These are phyloP conservation scores for Xestia c-nigrum DNA, from an alignment of 2,888 invertebrate species.

Conservation along the genomic window DNA sequence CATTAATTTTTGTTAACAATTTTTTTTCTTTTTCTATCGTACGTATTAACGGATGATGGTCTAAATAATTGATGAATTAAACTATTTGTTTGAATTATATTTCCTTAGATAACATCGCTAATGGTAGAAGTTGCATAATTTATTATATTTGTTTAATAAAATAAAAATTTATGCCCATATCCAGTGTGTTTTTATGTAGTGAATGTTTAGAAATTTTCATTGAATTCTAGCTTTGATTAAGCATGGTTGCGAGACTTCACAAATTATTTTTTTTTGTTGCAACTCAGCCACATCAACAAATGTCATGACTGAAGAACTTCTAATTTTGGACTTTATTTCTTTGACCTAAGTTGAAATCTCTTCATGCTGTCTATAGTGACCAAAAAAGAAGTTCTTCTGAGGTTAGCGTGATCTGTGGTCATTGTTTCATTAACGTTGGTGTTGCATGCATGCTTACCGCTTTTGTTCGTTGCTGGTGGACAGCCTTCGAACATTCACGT, in stretches of 20 bases:
- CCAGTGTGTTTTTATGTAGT: conserved; percentile 73
- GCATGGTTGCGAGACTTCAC: conserved; percentile 17
- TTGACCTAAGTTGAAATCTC: not conserved
- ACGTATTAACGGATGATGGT: conserved; percentile 45
- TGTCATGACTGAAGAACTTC: conserved; percentile 11
- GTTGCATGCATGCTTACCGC: conserved; percentile 87
- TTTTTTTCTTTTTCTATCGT: conserved; percentile 58
- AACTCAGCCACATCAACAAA: conserved; percentile 13
- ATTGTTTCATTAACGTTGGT: conserved; percentile 64
- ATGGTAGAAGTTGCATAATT: conserved; percentile 80
- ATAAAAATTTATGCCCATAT: conserved; percentile 66
- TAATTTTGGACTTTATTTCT: conserved; percentile 15
- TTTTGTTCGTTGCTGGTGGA: conserved; percentile 68
- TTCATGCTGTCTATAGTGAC: not conserved
- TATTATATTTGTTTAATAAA: conserved; percentile 79
- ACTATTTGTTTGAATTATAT: conserved; percentile 71
- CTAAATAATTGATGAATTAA: conserved; percentile 65
- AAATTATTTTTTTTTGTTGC: conserved; percentile 31
- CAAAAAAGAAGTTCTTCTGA: conserved; percentile 32
- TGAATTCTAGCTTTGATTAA: conserved; percentile 21
- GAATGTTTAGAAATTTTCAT: conserved; percentile 17
- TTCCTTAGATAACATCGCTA: conserved; percentile 75
- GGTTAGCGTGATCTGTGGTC: conserved; percentile 36
- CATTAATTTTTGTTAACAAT: conserved; percentile 56
- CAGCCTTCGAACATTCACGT: conserved; percentile 95